phyloP scores from a whole-genome alignment of 2,888 invertebrate genomes.

The Phrixothrix hirtus region DNA sequence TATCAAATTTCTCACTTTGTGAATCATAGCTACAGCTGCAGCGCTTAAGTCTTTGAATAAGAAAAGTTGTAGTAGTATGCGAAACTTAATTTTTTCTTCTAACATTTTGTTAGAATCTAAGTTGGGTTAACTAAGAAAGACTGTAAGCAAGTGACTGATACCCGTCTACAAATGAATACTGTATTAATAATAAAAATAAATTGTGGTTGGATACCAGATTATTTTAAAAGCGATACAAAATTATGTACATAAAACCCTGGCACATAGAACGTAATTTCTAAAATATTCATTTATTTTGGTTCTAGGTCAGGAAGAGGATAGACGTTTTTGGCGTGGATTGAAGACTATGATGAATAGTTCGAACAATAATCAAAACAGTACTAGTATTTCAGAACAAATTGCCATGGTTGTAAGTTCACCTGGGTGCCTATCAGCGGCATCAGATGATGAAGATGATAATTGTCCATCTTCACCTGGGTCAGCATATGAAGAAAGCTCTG shows the following conservation, averaged over 20 bases:
- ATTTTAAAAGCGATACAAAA: background rate
- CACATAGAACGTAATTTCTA: background rate
- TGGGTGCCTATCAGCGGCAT: slow-evolving; percentile 57
- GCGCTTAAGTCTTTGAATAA: too few species aligned
- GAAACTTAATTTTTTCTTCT: too few species aligned
- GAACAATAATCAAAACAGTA: slow-evolving; percentile 49
- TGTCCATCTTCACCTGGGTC: slow-evolving; percentile 81
- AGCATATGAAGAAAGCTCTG: slow-evolving; percentile 77
- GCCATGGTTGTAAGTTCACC: slow-evolving; percentile 65
- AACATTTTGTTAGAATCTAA: too few species aligned
- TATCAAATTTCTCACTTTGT: too few species aligned
- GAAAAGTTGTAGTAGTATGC: too few species aligned
- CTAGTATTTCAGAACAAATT: slow-evolving; percentile 64
- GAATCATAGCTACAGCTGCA: too few species aligned
- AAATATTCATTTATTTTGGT: background rate
- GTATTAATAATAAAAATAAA: background rate
- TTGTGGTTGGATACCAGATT: background rate
- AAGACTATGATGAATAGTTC: slow-evolving; percentile 56
- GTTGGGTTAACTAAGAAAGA: too few species aligned
- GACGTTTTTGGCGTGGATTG: slow-evolving; percentile 47
- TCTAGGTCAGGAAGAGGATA: slow-evolving; percentile 38
- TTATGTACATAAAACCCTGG: background rate
- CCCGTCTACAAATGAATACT: background rate
- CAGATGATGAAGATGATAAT: slow-evolving; percentile 81
- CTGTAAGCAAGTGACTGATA: too few species aligned